These are phyloP conservation scores for Trypoxylon attenuatum DNA, from an alignment of 2,888 invertebrate species.

Conservation along the genomic window DNA sequence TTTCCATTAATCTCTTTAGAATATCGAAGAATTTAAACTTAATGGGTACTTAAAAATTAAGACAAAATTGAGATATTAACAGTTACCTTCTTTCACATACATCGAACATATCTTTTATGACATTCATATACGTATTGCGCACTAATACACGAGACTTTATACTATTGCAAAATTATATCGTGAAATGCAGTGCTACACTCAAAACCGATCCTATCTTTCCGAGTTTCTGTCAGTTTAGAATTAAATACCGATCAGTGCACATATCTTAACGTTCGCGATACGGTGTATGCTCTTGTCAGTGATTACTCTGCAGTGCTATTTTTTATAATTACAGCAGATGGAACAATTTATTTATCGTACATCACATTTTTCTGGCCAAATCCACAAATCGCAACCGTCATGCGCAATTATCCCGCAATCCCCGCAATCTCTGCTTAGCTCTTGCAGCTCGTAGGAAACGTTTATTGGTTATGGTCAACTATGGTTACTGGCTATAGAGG, in stretches of 20 bases:
- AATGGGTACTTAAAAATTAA: neutral
- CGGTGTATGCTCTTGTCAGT: too few relatives aligned
- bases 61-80: neutral
- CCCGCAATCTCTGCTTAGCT: too few relatives aligned
- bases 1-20: neutral
- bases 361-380: too few relatives aligned
- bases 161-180: slow-evolving; percentile 25
- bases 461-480: too few relatives aligned
- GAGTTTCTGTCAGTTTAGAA: slow-evolving; percentile 37
- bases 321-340: neutral
- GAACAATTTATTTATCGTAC: slow-evolving; percentile 22
- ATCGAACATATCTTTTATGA: slow-evolving; percentile 4
- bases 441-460: too few relatives aligned
- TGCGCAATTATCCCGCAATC: too few relatives aligned
- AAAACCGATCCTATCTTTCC: slow-evolving; percentile 8
- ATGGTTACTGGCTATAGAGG: too few relatives aligned
- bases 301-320: slow-evolving; percentile 25
- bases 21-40: slow-evolving; percentile 3
- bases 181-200: slow-evolving; percentile 2
- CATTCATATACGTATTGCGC: slow-evolving; percentile 17
- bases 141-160: slow-evolving; percentile 27
- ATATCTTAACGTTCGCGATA: slow-evolving; percentile 22
- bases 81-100: slow-evolving; percentile 3
- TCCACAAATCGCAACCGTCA: too few relatives aligned
- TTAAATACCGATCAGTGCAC: slow-evolving; percentile 26